Evolutionary conservation across 2,888 invertebrate genomes (phyloP).

Genomic region (Stramonita haemastoma): DNA sequence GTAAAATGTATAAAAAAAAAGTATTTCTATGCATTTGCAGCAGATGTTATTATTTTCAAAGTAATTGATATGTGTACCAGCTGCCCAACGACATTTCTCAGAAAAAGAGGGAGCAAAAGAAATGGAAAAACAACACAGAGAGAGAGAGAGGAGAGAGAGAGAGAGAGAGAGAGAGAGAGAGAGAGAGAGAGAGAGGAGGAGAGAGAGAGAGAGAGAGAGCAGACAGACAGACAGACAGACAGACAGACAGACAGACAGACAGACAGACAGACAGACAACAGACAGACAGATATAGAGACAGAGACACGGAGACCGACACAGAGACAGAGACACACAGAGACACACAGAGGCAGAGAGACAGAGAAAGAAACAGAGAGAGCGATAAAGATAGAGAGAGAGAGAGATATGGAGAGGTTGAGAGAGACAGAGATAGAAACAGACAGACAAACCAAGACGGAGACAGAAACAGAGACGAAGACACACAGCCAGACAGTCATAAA

Average conservation of each 20-base stretch:
- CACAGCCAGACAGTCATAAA: neutral
- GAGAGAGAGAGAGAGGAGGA: neutral
- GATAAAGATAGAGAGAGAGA: neutral
- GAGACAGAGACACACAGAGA: neutral
- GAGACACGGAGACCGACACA: neutral
- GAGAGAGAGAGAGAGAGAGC: neutral
- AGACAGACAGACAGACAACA: neutral
- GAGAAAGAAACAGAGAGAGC: neutral
- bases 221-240: neutral
- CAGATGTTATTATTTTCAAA: no score
- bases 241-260: constrained; percentile 4
- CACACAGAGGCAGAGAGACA: neutral
- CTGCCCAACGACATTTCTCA: no score
- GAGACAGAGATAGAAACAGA: neutral
- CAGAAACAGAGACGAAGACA: neutral
- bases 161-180: neutral
- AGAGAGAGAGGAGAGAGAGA: neutral
- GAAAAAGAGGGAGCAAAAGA: no score
- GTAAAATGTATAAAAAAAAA: no score
- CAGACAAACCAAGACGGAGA: neutral
- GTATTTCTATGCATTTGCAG: no score
- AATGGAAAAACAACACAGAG: neutral
- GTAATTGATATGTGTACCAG: no score
- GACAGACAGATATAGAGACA: neutral
- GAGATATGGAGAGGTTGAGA: neutral